phyloP scores from a whole-genome alignment of 2,888 invertebrate genomes.

The Drosophila nigritarsus region DNA sequence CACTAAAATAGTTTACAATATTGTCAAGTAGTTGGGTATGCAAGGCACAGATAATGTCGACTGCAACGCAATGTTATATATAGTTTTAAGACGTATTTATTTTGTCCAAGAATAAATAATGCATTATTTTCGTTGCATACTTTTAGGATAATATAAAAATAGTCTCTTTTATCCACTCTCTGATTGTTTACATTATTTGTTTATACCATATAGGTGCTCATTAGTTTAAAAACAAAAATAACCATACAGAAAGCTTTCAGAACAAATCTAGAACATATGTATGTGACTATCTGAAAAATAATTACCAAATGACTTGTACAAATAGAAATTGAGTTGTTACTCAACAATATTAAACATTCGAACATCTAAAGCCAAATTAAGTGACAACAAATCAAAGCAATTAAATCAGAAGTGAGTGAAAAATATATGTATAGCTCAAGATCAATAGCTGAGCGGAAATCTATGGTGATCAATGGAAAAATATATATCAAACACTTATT shows the following conservation, averaged over 20 bases:
- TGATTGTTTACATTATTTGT: neutral
- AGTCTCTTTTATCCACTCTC: neutral
- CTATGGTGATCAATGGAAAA: constrained; percentile 9
- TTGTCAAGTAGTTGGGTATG: neutral
- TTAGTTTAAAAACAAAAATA: constrained; percentile 7
- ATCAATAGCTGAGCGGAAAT: neutral
- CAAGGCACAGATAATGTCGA: neutral
- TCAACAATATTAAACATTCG: constrained; percentile 5
- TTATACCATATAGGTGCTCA: constrained; percentile 4
- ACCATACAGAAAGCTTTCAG: constrained; percentile 10
- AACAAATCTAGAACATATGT: constrained; percentile 7
- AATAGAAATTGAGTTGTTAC: constrained; percentile 19
- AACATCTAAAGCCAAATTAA: constrained; percentile 10
- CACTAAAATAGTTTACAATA: neutral
- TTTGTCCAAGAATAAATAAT: neutral
- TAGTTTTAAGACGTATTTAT: neutral
- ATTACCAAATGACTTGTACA: constrained; percentile 24
- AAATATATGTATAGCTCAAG: constrained; percentile 4
- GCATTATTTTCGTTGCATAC: neutral
- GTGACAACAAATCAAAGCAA: constrained; percentile 30
- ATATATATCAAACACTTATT: constrained; percentile 11
- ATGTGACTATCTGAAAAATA: constrained; percentile 33
- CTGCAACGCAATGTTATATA: neutral
- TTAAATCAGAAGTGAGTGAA: constrained; percentile 40
- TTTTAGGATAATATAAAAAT: neutral